Percentiles rank a stretch among this genome's conserved stretches.
These are phyloP conservation scores for Drosophila fuyamai DNA, from an alignment of 1,140 invertebrate genomes.

Conservation along the genomic window DNA sequence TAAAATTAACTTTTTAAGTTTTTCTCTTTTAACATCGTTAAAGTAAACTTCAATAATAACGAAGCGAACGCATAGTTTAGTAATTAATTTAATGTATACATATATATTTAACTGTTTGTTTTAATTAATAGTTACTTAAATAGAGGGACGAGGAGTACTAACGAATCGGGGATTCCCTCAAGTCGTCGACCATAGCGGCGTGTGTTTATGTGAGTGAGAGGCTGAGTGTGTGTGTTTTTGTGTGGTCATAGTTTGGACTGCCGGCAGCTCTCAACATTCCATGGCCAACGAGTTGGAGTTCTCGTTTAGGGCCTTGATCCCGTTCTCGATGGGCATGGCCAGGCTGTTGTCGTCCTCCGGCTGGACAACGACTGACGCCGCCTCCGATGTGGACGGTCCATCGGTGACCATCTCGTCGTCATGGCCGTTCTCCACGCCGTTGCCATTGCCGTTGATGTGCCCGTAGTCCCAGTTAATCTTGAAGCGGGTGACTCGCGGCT, in stretches of 20 bases:
- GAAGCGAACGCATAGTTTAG: neutral
- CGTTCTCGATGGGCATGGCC: conserved; percentile 76
- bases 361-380: conserved; percentile 6
- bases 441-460: conserved; percentile 77
- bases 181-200: conserved; percentile 33
- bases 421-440: conserved; percentile 56
- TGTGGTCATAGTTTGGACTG: conserved; percentile 21
- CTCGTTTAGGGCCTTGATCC: conserved; percentile 79
- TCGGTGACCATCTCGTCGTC: conserved; percentile 53
- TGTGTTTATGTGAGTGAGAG: conserved; percentile 16
- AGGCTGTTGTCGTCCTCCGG: conserved; percentile 77
- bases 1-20: too few relatives aligned
- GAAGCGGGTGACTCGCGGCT: conserved; percentile 97
- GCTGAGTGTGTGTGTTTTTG: conserved; percentile 14
- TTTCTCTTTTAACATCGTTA: too few relatives aligned
- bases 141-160: conserved; percentile 31
- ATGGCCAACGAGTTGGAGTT: conserved; percentile 84
- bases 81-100: conserved; percentile 59
- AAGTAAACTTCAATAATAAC: neutral
- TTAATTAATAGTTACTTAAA: conserved; percentile 74
- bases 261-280: conserved; percentile 70
- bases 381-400: conserved; percentile 58
- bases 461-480: conserved; percentile 98
- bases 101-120: conserved; percentile 56
- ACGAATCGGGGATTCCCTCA: conserved; percentile 3